Evolutionary conservation across 1,140 invertebrate genomes (phyloP), one percentile per base, ranked within the genome.

Genomic region (Pissodes strobi): DNA sequence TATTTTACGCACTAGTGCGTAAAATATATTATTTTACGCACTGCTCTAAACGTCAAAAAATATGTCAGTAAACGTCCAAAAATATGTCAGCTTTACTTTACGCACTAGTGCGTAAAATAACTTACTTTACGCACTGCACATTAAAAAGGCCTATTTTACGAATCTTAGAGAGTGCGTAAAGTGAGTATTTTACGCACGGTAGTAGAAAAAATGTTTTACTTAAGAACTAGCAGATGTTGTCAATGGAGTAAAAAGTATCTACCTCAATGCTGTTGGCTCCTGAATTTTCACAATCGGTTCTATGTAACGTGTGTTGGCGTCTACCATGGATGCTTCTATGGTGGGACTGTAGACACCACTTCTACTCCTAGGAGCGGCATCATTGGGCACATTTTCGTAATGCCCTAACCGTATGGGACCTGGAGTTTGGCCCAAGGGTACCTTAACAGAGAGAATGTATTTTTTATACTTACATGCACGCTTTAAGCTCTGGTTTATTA

Each of bases 311-410:
- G 64, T 56, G 18, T 45, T 68, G 9, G 70, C 34, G 25, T 73
- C 71, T 8, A 73, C 58, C 15, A 69, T 27, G 10, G 63, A 15
- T 1, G 63, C 55, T 25, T 68, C 70, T 17, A 69, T 22, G 8
- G 72, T 74, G 2, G 76, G 73, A 49, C 74, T 76, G 65, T 78
- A 78, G 5, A 78, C 71, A 2, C 72, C 75, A 49, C 69, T 74
- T 25, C 76, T 76, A 13, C 79, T 80, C 10, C 82, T 75, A 0
- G 82, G 81, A 23, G 77, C 76, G 1, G 80, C 80, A 61, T 82
- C 79, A 9, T 70, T 76, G 5, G 82, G 80, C 64, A 84, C 79
- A 9, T 82, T 82, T 67, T 84, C 82, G 69, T 82, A 84, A 60
- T 83, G 84, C 3, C 39, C 61, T 19, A 64, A 15, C 12, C 27